Evolutionary conservation across 2,113 vertebrate genomes (phyloP), one percentile per base, ranked within the genome.

Genomic region (Thunnus maccoyii): DNA sequence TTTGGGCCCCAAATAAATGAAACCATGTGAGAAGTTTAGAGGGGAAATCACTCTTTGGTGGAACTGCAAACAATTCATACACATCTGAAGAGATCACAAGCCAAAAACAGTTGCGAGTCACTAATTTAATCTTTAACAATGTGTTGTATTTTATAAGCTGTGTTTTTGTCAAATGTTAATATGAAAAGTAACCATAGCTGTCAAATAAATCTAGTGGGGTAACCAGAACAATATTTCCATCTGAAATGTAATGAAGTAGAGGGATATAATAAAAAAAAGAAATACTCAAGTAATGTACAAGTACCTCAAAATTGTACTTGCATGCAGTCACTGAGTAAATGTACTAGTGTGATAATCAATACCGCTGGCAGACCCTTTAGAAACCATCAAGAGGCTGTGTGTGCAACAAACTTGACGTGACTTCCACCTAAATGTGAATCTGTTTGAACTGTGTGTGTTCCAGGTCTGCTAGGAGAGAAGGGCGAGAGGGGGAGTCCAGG

Each of bases 401-500:
- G 18, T 46, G 46, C 36, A 50, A 13, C 17, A 54, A n/a, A 30
- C 41, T 17, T 20, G 11, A 69, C 52, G 47, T 57, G 18, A 36
- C 48, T 52, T 67, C 27, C 25, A 1, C 11, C 51, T 78, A 18
- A 51, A 54, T 41, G 10, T 54, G 11, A 5, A 46, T 70, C 20
- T 57, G 6, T 62, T 48, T 60, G 25, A 61, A 44, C 55, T 72
- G 44, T 84, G 18, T 86, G 30, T 66, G 17, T 84, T 82, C 0
- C 78, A 94, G 93, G 93, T 78, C 46, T 87, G 5, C 0, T 75
- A 2, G 93, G 91, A 76, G 88, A 86, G 70, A 93, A 92, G 52
- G 92, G 92, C 11, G 91, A 93, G 10, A 82, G 78, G 12, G 92
- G 92, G 32, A 90, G n/a, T 85, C 81, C 78, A 54, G 93, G 92